Base-by-base conservation (phyloP, 1,140 invertebrate species). In the Oryzaephilus surinamensis region DNA sequence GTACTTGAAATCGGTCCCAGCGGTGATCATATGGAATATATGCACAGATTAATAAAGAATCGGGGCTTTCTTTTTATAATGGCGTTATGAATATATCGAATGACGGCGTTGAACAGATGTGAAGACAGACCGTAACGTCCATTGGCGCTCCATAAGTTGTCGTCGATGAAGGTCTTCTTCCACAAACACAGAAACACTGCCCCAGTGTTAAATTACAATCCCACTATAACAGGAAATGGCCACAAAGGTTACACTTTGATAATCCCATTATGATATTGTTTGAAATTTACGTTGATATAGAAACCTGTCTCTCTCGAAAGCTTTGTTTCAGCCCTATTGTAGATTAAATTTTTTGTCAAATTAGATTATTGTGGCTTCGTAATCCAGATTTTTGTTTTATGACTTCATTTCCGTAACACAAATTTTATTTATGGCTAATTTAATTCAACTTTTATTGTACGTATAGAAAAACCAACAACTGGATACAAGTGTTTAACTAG, bases 161-260 rank as follows among this genome's bases (percentile, higher is more conserved):
- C 33, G 11, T 10, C 26, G 33, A 36, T 36, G 33, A 36, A 26
- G 33, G 33, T 36, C 33, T 36, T 36, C 33, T n/a, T n/a, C n/a
- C n/a, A n/a, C n/a, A n/a, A n/a, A n/a, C n/a, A n/a, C n/a, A n/a
- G n/a, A n/a, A 26, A 36, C 33, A 20, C 33, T 13, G 33, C 28
- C 28, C 33, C 33, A 36, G 33, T 36, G 33, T 36, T 36, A 26
- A 26, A 26, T 36, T 36, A 27, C 33, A 26, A n/a, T n/a, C n/a
- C n/a, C n/a, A n/a, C n/a, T n/a, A n/a, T n/a, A n/a, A 21, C 33
- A 36, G 33, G 33, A 36, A 36, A 36, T 16, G 13, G 28, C n/a
- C 21, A 34, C 32, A 34, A 34, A 36, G 23, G n/a, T 31, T 11
- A n/a, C 12, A 14, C 13, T 11, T 36, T 33, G 15, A 15, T 36